phyloP scores from a whole-genome alignment of 1,140 invertebrate species.

The Oryctes rhinoceros region DNA sequence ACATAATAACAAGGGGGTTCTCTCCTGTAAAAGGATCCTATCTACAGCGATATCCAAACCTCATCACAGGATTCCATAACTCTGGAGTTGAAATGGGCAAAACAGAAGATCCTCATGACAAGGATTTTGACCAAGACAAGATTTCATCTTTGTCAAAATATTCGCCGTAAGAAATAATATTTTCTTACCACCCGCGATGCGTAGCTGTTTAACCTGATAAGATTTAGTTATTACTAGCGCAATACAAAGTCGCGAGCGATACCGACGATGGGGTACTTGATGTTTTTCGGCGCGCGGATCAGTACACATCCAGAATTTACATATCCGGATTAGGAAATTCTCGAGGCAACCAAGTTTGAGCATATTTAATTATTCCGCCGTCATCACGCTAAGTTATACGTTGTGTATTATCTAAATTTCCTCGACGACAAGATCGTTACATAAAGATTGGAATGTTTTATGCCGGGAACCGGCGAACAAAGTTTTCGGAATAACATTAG shows the following conservation, averaged over 20 bases:
- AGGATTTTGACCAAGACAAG: too few relatives aligned
- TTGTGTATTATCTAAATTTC: constrained; percentile 11
- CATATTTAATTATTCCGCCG: constrained; percentile 7
- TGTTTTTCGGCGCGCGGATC: neutral
- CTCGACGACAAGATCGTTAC: constrained; percentile 2
- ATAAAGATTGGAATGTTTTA: constrained; percentile 2
- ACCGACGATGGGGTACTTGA: neutral
- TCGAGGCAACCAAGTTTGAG: neutral
- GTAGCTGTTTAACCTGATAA: neutral
- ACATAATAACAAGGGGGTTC: too few relatives aligned
- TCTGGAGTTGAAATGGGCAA: too few relatives aligned
- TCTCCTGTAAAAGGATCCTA: too few relatives aligned
- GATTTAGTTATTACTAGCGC: neutral
- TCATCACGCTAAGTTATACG: neutral
- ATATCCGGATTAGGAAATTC: constrained; percentile 1
- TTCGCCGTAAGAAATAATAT: neutral
- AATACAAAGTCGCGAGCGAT: too few relatives aligned
- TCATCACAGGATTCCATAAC: too few relatives aligned
- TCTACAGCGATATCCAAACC: too few relatives aligned
- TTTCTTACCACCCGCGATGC: neutral
- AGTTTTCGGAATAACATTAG: neutral
- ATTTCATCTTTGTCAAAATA: too few relatives aligned
- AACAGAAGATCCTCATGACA: too few relatives aligned
- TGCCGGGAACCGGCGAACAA: neutral
- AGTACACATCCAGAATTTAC: neutral